Percentiles rank a stretch among this genome's conserved stretches.
Conservation (phyloP, 2,888 invertebrate genomes). For the Digitonthophagus gazella region DNA sequence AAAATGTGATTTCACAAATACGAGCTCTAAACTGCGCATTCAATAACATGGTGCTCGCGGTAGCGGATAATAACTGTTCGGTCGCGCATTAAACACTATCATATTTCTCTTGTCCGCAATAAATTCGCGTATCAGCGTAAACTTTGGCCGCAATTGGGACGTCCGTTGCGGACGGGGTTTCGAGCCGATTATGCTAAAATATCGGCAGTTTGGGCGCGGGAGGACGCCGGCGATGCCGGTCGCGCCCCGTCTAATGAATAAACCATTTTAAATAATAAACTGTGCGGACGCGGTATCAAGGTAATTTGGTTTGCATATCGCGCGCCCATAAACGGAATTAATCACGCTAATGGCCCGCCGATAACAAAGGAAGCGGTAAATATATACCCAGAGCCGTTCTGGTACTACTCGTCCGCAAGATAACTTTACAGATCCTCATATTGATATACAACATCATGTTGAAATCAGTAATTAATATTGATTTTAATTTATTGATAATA, state of each 20-base stretch:
- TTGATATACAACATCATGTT: no score
- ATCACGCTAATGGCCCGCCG: slow-evolving; percentile 26
- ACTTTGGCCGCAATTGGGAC: slow-evolving; percentile 3
- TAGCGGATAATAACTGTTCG: neutral
- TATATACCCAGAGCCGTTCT: neutral
- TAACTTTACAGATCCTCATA: neutral
- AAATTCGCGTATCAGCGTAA: slow-evolving; percentile 10
- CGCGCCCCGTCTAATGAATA: slow-evolving; percentile 32
- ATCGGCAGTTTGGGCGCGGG: neutral
- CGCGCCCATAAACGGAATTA: slow-evolving; percentile 15
- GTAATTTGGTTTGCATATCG: slow-evolving; percentile 18
- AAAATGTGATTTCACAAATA: no score
- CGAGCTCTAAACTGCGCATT: no score
- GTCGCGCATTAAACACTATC: slow-evolving; percentile 45
- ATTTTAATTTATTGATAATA: neutral
- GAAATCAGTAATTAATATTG: neutral
- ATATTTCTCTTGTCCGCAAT: slow-evolving; percentile 3
- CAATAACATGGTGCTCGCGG: neutral
- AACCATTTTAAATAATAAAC: slow-evolving; percentile 36
- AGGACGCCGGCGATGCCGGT: slow-evolving; percentile 7
- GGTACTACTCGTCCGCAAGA: neutral
- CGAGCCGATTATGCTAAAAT: slow-evolving; percentile 12
- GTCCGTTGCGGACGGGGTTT: slow-evolving; percentile 9
- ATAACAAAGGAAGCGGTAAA: slow-evolving; percentile 18
- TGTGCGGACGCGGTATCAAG: slow-evolving; percentile 21